phyloP scores from a whole-genome alignment of 2,888 invertebrate species.

The Chironomus riparius region DNA sequence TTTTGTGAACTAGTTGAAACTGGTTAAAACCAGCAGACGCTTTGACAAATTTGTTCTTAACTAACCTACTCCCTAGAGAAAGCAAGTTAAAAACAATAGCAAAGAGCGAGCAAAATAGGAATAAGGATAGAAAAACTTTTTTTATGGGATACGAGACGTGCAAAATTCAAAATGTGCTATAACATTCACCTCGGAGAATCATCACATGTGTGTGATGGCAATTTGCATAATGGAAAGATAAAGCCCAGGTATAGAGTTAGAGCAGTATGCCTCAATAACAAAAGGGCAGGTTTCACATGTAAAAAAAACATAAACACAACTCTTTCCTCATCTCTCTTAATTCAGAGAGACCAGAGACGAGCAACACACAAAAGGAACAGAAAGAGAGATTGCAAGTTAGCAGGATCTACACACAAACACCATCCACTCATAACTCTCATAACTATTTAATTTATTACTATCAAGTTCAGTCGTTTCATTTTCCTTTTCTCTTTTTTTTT shows the following conservation, averaged over 20 bases:
- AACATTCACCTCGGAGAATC: not conserved
- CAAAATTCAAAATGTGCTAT: not conserved
- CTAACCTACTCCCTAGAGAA: too few relatives aligned
- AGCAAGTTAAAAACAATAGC: too few relatives aligned
- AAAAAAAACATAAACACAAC: not conserved
- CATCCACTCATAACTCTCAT: constrained; percentile 19
- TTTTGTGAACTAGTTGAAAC: too few relatives aligned
- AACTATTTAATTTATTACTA: constrained; percentile 27
- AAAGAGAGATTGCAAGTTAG: not conserved
- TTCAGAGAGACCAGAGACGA: too few relatives aligned
- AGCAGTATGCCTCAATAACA: not conserved
- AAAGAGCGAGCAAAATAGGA: too few relatives aligned
- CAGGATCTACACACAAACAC: not conserved
- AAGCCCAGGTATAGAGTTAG: not conserved
- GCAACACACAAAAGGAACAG: not conserved
- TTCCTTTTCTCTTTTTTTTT: not conserved
- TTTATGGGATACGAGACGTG: not conserved
- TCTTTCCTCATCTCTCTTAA: too few relatives aligned
- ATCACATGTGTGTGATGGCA: constrained; percentile 23
- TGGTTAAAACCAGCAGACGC: too few relatives aligned
- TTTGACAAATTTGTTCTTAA: too few relatives aligned
- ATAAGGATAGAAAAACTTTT: too few relatives aligned
- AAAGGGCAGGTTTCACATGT: not conserved
- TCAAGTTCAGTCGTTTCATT: constrained; percentile 23
- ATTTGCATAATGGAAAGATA: constrained; percentile 26